phyloP scores from a whole-genome alignment of 2,888 invertebrate genomes.

The Drosophila nr. fundita region DNA sequence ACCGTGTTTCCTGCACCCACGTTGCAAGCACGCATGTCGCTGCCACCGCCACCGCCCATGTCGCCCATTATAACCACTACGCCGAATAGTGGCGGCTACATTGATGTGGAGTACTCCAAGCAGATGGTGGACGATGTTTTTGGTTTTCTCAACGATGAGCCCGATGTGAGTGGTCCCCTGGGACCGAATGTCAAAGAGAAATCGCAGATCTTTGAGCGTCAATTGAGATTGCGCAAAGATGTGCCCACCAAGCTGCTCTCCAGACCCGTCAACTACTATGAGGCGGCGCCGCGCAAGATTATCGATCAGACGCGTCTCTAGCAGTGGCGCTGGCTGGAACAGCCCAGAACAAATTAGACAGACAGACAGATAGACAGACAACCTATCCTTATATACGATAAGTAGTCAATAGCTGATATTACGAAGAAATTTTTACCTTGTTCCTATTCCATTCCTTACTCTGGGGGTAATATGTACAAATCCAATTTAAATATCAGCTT shows the following conservation, averaged over 20 bases:
- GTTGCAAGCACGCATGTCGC: slow-evolving; percentile 58
- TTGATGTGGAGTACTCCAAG: slow-evolving; percentile 86
- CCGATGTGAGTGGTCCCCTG: slow-evolving; percentile 86
- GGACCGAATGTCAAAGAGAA: slow-evolving; percentile 84
- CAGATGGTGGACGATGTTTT: slow-evolving; percentile 89
- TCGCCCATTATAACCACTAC: slow-evolving; percentile 14
- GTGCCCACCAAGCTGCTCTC: slow-evolving; percentile 84
- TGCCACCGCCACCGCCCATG: slow-evolving; percentile 60
- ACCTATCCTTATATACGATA: slow-evolving; percentile 10
- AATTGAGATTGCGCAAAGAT: slow-evolving; percentile 81
- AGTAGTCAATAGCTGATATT: slow-evolving; percentile 48
- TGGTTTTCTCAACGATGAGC: slow-evolving; percentile 87
- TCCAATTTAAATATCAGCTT: slow-evolving; percentile 32
- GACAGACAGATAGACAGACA: neutral
- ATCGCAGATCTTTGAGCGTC: slow-evolving; percentile 84
- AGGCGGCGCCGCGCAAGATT: slow-evolving; percentile 71
- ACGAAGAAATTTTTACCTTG: slow-evolving; percentile 1
- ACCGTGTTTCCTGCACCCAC: slow-evolving; percentile 48
- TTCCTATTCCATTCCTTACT: slow-evolving; percentile 1
- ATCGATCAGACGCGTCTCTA: slow-evolving; percentile 78
- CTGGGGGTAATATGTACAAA: slow-evolving; percentile 35
- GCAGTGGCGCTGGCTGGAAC: slow-evolving; percentile 45
- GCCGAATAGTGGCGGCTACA: slow-evolving; percentile 70
- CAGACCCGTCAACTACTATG: slow-evolving; percentile 83
- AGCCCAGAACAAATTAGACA: slow-evolving; percentile 66